Evolutionary conservation across 2,888 invertebrate species (phyloP).

Genomic region (Leucophenga maculata): DNA sequence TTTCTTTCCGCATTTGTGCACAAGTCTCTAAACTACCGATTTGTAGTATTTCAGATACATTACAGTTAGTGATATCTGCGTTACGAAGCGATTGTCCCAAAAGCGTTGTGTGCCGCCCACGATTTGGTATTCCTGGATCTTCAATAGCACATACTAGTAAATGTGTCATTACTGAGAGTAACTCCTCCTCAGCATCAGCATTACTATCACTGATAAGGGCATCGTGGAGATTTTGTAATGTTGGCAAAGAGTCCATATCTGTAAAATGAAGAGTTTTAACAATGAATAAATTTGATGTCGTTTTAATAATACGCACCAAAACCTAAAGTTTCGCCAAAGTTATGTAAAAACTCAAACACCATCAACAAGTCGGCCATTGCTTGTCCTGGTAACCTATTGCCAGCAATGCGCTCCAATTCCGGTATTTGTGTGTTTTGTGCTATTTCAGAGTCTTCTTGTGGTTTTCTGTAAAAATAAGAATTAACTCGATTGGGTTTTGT

Average conservation of each 20-base stretch:
- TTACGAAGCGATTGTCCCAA: constrained; percentile 91
- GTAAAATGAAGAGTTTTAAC: constrained; percentile 26
- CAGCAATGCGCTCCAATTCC: constrained; percentile 83
- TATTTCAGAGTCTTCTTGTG: constrained; percentile 92
- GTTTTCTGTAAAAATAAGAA: constrained; percentile 76
- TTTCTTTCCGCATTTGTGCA: constrained; percentile 88
- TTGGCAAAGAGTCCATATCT: constrained; percentile 91
- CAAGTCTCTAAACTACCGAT: constrained; percentile 89
- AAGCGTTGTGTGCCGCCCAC: constrained; percentile 89
- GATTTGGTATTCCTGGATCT: constrained; percentile 93
- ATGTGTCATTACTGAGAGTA: constrained; percentile 90
- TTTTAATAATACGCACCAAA: constrained; percentile 79
- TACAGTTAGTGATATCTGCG: constrained; percentile 92
- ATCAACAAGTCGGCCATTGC: constrained; percentile 94
- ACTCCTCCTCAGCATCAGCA: constrained; percentile 86
- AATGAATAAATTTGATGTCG: not conserved
- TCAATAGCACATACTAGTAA: constrained; percentile 93
- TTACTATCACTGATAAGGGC: constrained; percentile 84
- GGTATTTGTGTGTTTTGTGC: constrained; percentile 83
- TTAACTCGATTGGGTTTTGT: not conserved
- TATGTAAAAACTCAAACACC: constrained; percentile 97
- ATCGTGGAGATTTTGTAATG: constrained; percentile 88
- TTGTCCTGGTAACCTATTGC: constrained; percentile 85
- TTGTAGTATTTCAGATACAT: constrained; percentile 91
- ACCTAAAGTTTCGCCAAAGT: constrained; percentile 94